Evolutionary conservation across 1,140 invertebrate genomes (phyloP), one percentile per base, ranked within the genome.

Genomic region (Hylaeus volcanicus): DNA sequence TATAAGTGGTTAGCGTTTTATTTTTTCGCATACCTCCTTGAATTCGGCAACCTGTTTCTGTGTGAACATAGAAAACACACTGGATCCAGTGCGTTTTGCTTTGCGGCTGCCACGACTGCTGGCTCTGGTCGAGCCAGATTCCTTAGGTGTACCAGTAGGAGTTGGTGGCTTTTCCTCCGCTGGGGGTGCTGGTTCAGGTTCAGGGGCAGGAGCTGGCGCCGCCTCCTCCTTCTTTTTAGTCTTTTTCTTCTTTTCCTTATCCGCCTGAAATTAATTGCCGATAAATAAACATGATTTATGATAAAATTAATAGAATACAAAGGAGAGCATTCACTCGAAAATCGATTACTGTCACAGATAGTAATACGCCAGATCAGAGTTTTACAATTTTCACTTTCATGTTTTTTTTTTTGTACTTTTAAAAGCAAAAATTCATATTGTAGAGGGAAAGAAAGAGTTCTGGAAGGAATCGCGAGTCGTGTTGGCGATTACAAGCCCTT

Each of bases 61-160:
- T 79, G 96, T 96, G 95, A 99, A 99, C 96, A 98, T 97, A 90
- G 97, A 98, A 95, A 99, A 98, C 89, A 98, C 97, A 95, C 97
- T 98, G 93, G 97, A 98, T 85, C 97, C 97, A 90, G 96, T 96
- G 88, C 97, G 95, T 94, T 98, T 98, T 79, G 96, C 94, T 96
- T 95, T 92, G 83, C 94, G 94, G 76, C 93, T 94, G 80, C 97
- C 97, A 89, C 97, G 96, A 90, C 97, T 95, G 94, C 97, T 97
- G 86, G 96, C 96, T 92, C 97, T 96, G 91, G 95, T 95, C 73
- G 95, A 96, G 78, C 95, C 96, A 68, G 92, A 92, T 14, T 91
- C 92, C 82, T 95, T 95, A 64, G 95, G 90, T 11, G 92, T 91
- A 8, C 90, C 87, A 14, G 88, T 84, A 15, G 92, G 89, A 15